Evolutionary conservation across 2,888 invertebrate species (phyloP).

Genomic region (Epistrophe eligans): DNA sequence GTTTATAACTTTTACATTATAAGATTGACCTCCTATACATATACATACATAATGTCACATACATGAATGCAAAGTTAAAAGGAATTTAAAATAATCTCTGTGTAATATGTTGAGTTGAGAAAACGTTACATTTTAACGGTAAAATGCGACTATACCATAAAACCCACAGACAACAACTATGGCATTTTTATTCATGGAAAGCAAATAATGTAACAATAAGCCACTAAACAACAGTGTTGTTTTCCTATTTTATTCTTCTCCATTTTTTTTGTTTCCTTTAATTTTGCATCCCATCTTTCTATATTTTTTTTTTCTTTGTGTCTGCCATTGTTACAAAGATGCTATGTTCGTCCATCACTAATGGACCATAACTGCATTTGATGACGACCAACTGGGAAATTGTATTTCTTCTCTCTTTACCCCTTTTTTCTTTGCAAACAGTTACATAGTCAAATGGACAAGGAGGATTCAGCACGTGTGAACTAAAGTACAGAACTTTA

Average conservation of each 20-base stretch:
- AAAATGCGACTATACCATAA: constrained; percentile 1
- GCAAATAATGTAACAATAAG: constrained; percentile 43
- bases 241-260: constrained; percentile 31
- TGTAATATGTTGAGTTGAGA: neutral
- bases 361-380: constrained; percentile 59
- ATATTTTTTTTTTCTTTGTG: neutral
- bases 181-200: neutral
- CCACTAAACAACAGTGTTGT: constrained; percentile 51
- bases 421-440: neutral
- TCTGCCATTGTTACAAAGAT: constrained; percentile 30
- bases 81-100: neutral
- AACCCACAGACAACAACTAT: constrained; percentile 19
- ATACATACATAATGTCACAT: too few relatives aligned
- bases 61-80: neutral
- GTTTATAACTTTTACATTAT: too few relatives aligned
- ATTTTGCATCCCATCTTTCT: neutral
- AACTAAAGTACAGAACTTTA: neutral
- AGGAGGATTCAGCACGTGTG: constrained; percentile 20
- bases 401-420: neutral
- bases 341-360: constrained; percentile 44
- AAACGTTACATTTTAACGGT: constrained; percentile 11
- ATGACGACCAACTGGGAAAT: constrained; percentile 19
- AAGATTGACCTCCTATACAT: too few relatives aligned
- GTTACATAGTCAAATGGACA: neutral
- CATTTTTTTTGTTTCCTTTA: neutral